Evolutionary conservation across 2,888 invertebrate genomes (phyloP).

Genomic region (Halictus ligatus): DNA sequence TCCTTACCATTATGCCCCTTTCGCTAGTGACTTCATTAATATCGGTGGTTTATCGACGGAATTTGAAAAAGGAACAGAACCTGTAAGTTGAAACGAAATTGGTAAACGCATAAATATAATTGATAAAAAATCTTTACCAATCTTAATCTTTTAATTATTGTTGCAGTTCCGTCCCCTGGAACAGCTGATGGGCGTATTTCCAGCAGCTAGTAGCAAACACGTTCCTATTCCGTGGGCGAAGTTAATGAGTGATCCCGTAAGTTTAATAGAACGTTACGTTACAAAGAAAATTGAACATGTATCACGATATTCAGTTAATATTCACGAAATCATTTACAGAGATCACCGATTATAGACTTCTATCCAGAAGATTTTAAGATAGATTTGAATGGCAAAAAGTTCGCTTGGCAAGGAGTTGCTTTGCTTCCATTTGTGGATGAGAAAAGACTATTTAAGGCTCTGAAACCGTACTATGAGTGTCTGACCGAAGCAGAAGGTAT

Average conservation of each 20-base stretch:
- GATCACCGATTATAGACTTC: slow-evolving; percentile 98
- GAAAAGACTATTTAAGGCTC: slow-evolving; percentile 92
- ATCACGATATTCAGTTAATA: not conserved
- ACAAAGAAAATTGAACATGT: not conserved
- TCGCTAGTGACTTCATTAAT: slow-evolving; percentile 99
- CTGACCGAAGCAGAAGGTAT: slow-evolving; percentile 94
- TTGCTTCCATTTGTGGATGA: slow-evolving; percentile 99
- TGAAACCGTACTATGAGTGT: slow-evolving; percentile 91
- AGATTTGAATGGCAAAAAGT: slow-evolving; percentile 99
- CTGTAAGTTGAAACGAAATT: slow-evolving; percentile 87
- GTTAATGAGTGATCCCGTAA: slow-evolving; percentile 96
- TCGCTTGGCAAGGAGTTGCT: slow-evolving; percentile 99
- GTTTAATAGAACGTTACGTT: slow-evolving; percentile 13
- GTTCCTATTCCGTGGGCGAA: slow-evolving; percentile 97
- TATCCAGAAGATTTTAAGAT: slow-evolving; percentile 99
- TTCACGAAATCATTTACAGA: slow-evolving; percentile 79
- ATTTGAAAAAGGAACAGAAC: slow-evolving; percentile 95
- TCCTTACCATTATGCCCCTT: slow-evolving; percentile 99
- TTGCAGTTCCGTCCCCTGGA: slow-evolving; percentile 97
- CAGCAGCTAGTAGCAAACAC: slow-evolving; percentile 97
- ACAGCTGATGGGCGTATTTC: slow-evolving; percentile 99
- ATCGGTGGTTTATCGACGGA: slow-evolving; percentile 93
- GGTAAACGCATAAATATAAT: not conserved
- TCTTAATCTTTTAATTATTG: not conserved
- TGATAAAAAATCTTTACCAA: not conserved